phyloP scores from a whole-genome alignment of 2,113 vertebrate genomes.

The Neodon shergylaensis region DNA sequence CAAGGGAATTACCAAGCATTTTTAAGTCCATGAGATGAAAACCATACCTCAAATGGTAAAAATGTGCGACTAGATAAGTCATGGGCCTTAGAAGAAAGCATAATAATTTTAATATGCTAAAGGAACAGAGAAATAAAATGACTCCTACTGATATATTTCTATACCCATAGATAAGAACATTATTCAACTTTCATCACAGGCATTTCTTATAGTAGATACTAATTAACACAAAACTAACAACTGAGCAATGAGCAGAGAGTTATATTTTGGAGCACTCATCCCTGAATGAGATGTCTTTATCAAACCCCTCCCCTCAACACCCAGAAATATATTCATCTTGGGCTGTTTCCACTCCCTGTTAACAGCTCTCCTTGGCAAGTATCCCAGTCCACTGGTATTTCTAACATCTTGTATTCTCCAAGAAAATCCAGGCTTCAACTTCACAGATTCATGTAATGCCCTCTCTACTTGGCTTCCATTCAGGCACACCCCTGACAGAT shows the following conservation, averaged over 20 bases:
- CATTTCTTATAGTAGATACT: not conserved
- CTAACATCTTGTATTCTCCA: not conserved
- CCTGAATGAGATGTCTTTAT: not conserved
- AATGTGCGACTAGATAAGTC: not conserved
- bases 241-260: not conserved
- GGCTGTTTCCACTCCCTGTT: not conserved
- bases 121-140: not conserved
- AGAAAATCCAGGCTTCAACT: not conserved
- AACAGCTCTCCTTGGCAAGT: not conserved
- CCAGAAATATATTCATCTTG: not conserved
- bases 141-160: not conserved
- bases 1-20: not conserved
- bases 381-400: not conserved
- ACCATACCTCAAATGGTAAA: not conserved
- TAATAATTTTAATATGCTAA: not conserved
- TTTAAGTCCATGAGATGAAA: not conserved
- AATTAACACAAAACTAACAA: not conserved
- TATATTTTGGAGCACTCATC: not conserved
- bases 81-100: not conserved
- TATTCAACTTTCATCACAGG: not conserved
- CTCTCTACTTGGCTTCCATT: not conserved
- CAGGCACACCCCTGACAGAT: not conserved
- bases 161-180: not conserved
- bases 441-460: not conserved
- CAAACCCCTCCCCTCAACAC: not conserved